Evolutionary conservation across 92 coral and sea anemone species (phyloP), one percentile per base, ranked within the genome.

Genomic region (Zoanthus sociatus): DNA sequence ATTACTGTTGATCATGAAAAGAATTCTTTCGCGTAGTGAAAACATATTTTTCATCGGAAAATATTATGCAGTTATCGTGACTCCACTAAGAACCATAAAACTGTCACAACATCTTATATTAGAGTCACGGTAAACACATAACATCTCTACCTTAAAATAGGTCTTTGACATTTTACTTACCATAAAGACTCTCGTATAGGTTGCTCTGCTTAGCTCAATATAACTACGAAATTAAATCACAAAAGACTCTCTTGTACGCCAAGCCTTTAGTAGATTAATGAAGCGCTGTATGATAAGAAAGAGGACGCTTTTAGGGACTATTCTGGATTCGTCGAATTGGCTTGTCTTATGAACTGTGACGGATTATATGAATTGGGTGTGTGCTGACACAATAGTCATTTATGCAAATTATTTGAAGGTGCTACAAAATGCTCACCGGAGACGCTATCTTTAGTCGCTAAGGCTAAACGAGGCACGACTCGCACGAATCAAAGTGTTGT

Each of bases 261-360:
- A 66, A 44, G 47, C 73, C 64, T 18, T 30, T 16, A 15, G 21
- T 31, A 47, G 32, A 44, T 64, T 64, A 67, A 42, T 71, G 30
- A 45, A 63, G 56, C 13, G 5, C 30, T 66, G 56, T 8, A 6
- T 14, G 47, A 3, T 66, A 15, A 81, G 73, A 67, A 81, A 46
- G 63, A 74, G 46, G 48, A 15, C 54, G 82, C 53, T 33, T 81
- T 81, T 64, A 50, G 12, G 73, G 75, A 66, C 71, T 9, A 33
- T 66, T 81, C 75, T 81, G 58, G 73, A 81, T 66, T 81, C 73
- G 60, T 81, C 85, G 76, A 81, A 81, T 81, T 81, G 85, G 76
- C 85, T 81, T 81, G 73, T 56, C n/a, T 71, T 58, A 48, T 67
- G 75, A 81, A 46, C 60, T 81, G 85, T 81, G 85, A 81, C 85